Percentiles rank a stretch among this genome's conserved stretches.
phyloP scores from a whole-genome alignment of 1,140 invertebrate species.

The Charaxes varanes region DNA sequence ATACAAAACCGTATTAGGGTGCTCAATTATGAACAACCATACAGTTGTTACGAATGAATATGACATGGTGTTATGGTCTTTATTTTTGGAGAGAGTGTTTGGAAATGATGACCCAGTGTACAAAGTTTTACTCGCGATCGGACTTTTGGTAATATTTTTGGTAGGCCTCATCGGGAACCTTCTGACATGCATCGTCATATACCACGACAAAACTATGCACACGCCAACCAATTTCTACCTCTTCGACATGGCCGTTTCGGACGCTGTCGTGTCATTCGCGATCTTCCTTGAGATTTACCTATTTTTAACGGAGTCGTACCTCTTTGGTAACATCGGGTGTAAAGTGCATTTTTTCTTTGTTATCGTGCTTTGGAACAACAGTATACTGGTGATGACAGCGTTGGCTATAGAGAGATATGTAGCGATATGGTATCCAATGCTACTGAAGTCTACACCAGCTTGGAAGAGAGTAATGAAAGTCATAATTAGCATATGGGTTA shows the following conservation, averaged over 20 bases:
- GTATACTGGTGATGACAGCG: constrained; percentile 49
- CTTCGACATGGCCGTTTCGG: constrained; percentile 90
- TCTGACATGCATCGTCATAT: constrained; percentile 89
- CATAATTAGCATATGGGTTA: constrained; percentile 40
- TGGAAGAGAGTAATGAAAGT: constrained; percentile 41
- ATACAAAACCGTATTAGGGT: not conserved
- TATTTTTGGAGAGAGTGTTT: constrained; percentile 23
- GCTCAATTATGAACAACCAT: constrained; percentile 10
- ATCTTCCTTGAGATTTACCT: constrained; percentile 36
- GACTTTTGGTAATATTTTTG: constrained; percentile 78
- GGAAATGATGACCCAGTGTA: constrained; percentile 21
- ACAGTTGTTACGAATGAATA: constrained; percentile 18
- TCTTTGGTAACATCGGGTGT: constrained; percentile 30
- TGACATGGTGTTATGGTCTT: constrained; percentile 27
- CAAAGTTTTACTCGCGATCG: constrained; percentile 18
- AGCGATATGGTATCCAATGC: constrained; percentile 47
- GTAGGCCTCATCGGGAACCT: constrained; percentile 87
- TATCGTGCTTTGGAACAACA: constrained; percentile 45
- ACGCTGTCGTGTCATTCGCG: constrained; percentile 73
- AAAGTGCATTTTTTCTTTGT: constrained; percentile 45
- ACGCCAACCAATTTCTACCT: constrained; percentile 90
- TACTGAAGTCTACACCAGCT: constrained; percentile 31
- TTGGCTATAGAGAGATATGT: constrained; percentile 55
- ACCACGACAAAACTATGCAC: constrained; percentile 86
- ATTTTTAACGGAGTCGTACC: constrained; percentile 23